Evolutionary conservation across 2,113 vertebrate genomes (phyloP).

Genomic region (Entosphenus tridentatus): DNA sequence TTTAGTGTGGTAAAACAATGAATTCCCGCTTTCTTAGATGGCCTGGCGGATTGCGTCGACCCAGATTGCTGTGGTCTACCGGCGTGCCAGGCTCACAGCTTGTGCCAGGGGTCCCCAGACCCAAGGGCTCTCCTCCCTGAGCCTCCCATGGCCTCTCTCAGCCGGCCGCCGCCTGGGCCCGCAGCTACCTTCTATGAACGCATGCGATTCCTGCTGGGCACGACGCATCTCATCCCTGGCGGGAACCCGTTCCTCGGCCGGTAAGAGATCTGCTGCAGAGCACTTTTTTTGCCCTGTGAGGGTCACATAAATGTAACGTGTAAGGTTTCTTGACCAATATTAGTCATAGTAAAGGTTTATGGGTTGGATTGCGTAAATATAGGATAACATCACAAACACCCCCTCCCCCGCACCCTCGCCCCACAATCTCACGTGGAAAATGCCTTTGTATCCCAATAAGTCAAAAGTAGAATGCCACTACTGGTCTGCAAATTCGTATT

Average conservation of each 20-base stretch:
- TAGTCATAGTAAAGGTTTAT: no score
- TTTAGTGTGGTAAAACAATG: neutral
- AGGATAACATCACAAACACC: no score
- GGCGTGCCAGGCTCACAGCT: slow-evolving; percentile 68
- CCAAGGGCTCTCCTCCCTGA: slow-evolving; percentile 82
- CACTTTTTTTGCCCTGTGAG: no score
- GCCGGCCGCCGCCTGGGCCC: slow-evolving; percentile 21
- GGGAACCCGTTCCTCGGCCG: slow-evolving; percentile 93
- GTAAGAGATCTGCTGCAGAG: slow-evolving; percentile 24
- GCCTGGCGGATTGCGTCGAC: slow-evolving; percentile 88
- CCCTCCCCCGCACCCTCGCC: no score
- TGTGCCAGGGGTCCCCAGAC: slow-evolving; percentile 77
- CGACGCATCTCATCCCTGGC: slow-evolving; percentile 80
- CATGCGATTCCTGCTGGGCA: slow-evolving; percentile 77
- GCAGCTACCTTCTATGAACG: slow-evolving; percentile 86
- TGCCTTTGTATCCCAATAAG: no score
- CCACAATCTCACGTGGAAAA: no score
- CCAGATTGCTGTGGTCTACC: slow-evolving; percentile 94
- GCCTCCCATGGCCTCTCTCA: slow-evolving; percentile 29
- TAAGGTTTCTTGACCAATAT: no score
- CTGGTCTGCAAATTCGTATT: no score
- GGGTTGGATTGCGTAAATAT: no score
- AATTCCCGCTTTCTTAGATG: slow-evolving; percentile 33
- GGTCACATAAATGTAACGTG: no score
- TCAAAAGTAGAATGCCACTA: no score